Evolutionary conservation across 2,113 vertebrate species (phyloP).

Genomic region (Microtus ochrogaster): DNA sequence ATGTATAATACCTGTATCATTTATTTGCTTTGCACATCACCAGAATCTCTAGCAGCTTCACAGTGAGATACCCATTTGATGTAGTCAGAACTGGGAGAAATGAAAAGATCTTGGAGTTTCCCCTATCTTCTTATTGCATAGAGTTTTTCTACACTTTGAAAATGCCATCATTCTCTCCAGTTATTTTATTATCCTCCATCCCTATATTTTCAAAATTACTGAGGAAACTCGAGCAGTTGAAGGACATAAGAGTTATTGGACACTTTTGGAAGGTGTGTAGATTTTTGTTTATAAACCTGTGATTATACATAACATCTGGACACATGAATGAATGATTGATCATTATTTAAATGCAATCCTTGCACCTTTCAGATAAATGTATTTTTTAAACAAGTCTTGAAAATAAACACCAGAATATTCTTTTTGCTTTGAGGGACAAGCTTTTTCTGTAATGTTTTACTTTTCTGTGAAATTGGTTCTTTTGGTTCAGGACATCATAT

Average conservation of each 20-base stretch:
- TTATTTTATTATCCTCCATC: background rate
- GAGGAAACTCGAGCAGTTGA: background rate
- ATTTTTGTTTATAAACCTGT: background rate
- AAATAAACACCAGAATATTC: background rate
- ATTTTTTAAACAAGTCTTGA: background rate
- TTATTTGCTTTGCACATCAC: background rate
- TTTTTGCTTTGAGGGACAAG: background rate
- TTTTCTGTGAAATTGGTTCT: background rate
- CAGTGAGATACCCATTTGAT: background rate
- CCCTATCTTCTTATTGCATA: background rate
- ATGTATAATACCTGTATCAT: background rate
- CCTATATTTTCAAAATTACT: background rate
- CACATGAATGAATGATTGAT: background rate
- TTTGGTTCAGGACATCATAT: background rate
- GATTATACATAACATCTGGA: background rate
- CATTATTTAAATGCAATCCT: background rate
- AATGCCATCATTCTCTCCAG: fast-evolving
- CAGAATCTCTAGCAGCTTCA: background rate
- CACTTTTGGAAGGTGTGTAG: background rate
- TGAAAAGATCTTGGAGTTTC: background rate
- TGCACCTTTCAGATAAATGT: background rate
- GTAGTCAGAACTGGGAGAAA: background rate
- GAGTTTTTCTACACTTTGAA: background rate
- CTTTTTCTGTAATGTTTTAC: background rate
- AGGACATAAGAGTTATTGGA: background rate